Percentiles rank a stretch among this genome's conserved stretches.
phyloP scores from a whole-genome alignment of 2,113 vertebrate genomes.

The Bubalus kerabau region DNA sequence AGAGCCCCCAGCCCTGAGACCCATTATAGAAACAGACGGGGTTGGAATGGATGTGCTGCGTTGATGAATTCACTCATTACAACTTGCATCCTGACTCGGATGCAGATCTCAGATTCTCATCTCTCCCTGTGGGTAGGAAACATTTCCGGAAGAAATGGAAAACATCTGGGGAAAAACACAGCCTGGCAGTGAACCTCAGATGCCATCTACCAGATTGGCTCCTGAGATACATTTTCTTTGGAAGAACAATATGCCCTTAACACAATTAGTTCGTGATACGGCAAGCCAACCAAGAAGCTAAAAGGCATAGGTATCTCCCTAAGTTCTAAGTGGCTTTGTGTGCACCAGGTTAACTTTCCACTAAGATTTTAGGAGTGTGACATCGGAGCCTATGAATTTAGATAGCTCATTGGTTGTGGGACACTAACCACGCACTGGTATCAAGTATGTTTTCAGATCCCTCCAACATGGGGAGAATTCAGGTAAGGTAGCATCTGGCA shows the following conservation, averaged over 20 bases:
- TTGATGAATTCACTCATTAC: slow-evolving; percentile 27
- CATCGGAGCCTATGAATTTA: slow-evolving; percentile 86
- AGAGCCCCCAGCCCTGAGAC: neutral
- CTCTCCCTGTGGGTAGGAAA: slow-evolving; percentile 32
- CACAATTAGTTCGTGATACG: slow-evolving; percentile 65
- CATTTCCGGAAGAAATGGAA: slow-evolving; percentile 38
- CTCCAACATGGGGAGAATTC: slow-evolving; percentile 79
- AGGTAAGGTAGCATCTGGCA: slow-evolving; percentile 64
- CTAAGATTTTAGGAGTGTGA: slow-evolving; percentile 82
- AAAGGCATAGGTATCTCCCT: slow-evolving; percentile 70
- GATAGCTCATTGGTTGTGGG: slow-evolving; percentile 88
- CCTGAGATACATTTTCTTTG: slow-evolving; percentile 50
- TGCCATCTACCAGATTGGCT: slow-evolving; percentile 59
- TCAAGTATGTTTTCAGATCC: slow-evolving; percentile 79
- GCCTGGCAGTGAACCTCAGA: neutral
- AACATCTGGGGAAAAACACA: slow-evolving; percentile 45
- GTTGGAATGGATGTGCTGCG: neutral
- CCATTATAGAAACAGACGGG: neutral
- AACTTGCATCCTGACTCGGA: neutral
- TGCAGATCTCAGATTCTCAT: neutral
- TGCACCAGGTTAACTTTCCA: slow-evolving; percentile 79
- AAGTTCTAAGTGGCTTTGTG: slow-evolving; percentile 74
- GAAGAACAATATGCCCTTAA: slow-evolving; percentile 72
- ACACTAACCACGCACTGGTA: slow-evolving; percentile 80
- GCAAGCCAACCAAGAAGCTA: slow-evolving; percentile 63